Evolutionary conservation across 2,113 vertebrate genomes (phyloP), one percentile per base, ranked within the genome.

Genomic region (Clarias batrachus): DNA sequence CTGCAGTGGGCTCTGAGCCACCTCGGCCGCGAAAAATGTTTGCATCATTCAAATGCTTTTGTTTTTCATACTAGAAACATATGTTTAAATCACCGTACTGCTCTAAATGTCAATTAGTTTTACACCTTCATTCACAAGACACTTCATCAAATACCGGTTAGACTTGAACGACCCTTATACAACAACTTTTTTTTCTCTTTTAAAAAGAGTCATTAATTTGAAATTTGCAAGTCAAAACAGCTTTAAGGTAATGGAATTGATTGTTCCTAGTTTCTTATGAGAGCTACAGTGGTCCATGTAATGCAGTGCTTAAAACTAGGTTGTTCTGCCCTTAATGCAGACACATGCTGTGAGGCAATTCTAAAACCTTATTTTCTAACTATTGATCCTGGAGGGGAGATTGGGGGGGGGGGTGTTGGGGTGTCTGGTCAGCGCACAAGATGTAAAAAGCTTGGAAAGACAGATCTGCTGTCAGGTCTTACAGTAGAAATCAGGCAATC

Each of bases 401-500:
- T 7, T 10, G 14, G 52, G 2, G 6, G 3, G 3, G 41, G 4
- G 3, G 23, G 6, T 13, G 48, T 13, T 7, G 52, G 52, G 54
- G 41, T 37, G 33, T 37, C 33, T 37, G 80, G 88, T 66, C 83
- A 71, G 85, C 70, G 87, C 25, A 37, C 77, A 81, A 91, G 92
- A 94, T 94, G 93, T 92, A 94, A 92, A 84, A 94, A 91, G 70
- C 90, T 84, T 88, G 57, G 87, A 87, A 90, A 94, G 92, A 94
- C 87, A 30, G 91, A 94, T 94, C 89, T 90, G 91, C 92, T 92
- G 92, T 92, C 94, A 94, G 77, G 54, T 90, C 86, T 84, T 93
- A 94, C 92, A 94, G 92, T 91, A 91, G 89, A 92, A 93, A 93
- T 91, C 91, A 92, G 92, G 87, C 91, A 90, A 91, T 94, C 92